These are phyloP conservation scores for Dicerorhinus sumatrensis DNA, from an alignment of 2,113 vertebrate species.

Conservation along the genomic window DNA sequence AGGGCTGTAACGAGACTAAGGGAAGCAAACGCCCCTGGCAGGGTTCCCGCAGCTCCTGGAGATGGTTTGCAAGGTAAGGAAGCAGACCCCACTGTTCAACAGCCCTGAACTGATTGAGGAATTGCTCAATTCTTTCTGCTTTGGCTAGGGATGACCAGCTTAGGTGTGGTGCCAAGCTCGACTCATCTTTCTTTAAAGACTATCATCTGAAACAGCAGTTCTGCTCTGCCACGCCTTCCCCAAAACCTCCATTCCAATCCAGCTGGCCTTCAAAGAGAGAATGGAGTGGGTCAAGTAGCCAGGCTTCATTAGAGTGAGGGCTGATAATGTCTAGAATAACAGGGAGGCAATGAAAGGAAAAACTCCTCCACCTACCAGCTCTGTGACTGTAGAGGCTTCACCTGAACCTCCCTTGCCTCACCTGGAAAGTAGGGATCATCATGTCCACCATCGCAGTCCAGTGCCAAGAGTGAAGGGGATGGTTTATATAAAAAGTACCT, in stretches of 20 bases:
- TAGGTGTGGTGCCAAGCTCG: not conserved
- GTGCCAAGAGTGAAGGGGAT: not conserved
- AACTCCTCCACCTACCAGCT: not conserved
- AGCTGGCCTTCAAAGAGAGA: not conserved
- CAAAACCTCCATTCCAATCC: not conserved
- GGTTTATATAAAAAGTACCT: not conserved
- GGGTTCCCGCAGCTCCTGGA: no score
- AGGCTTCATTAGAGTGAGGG: not conserved
- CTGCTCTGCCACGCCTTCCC: not conserved
- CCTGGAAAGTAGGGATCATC: not conserved
- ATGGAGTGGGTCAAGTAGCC: not conserved
- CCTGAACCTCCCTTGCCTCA: not conserved
- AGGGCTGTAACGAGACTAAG: not conserved
- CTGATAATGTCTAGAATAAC: not conserved
- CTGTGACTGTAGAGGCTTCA: not conserved
- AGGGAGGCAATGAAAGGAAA: not conserved
- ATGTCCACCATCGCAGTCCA: not conserved
- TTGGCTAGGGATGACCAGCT: not conserved
- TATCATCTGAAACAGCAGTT: not conserved
- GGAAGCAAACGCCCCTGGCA: not conserved
- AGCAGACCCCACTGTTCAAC: not conserved
- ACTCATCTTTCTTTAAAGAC: not conserved
- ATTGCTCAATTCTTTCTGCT: not conserved
- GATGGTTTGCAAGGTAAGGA: not conserved
- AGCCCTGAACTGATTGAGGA: not conserved